Conservation (phyloP, 2,888 invertebrate genomes). For the Tupiocoris notatus region DNA sequence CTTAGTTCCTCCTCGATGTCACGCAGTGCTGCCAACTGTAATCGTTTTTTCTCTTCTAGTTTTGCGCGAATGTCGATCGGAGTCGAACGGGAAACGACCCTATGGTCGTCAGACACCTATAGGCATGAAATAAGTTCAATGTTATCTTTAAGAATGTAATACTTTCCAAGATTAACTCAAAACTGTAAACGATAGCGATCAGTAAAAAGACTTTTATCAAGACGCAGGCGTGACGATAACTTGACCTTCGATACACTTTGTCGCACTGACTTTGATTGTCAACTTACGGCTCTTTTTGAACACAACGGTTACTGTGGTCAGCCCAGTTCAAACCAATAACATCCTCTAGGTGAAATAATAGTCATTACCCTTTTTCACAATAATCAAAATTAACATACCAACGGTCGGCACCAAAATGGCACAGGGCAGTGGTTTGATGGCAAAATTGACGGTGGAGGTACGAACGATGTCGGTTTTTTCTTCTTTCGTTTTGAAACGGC, state of each 20-base stretch:
- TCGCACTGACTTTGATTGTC: no score
- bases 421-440: constrained; percentile 53
- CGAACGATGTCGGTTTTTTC: constrained; percentile 85
- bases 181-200: no score
- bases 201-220: no score
- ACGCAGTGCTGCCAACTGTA: constrained; percentile 77
- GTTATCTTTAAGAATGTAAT: no score
- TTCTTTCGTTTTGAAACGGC: constrained; percentile 71
- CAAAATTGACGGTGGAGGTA: constrained; percentile 65
- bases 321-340: no score
- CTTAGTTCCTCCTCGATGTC: constrained; percentile 85
- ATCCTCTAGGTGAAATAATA: not conserved
- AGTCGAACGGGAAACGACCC: constrained; percentile 56
- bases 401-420: constrained; percentile 73
- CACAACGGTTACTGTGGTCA: no score
- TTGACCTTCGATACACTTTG: no score
- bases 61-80: constrained; percentile 80
- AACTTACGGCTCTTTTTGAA: no score
- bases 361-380: not conserved
- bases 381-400: constrained; percentile 53
- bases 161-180: no score
- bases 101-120: constrained; percentile 43
- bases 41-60: constrained; percentile 82
- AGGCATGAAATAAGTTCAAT: no score
- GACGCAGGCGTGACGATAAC: no score